Evolutionary conservation across 2,888 invertebrate species (phyloP).

Genomic region (Carabus problematicus): DNA sequence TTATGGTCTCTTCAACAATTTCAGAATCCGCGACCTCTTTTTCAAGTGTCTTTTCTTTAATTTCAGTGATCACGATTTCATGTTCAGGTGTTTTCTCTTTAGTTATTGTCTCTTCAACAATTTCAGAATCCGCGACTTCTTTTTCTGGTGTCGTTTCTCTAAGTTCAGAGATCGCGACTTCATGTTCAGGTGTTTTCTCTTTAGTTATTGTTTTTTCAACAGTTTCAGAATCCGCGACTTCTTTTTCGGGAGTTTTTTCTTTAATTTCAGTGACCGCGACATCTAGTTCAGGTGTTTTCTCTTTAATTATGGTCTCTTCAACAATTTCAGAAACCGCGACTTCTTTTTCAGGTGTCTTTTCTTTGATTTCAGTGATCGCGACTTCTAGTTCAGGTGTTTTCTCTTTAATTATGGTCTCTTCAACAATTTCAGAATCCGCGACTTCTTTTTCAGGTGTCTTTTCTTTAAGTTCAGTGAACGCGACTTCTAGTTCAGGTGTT

Average conservation of each 20-base stretch:
- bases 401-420: neutral
- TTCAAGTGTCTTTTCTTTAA: too few species aligned
- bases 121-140: too few species aligned
- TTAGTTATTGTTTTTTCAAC: too few species aligned
- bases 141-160: slow-evolving; percentile 11
- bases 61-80: too few species aligned
- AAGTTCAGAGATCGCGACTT: neutral
- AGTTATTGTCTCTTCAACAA: neutral
- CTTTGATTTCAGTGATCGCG: slow-evolving; percentile 12
- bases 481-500: neutral
- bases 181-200: too few species aligned
- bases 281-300: too few species aligned
- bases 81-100: too few species aligned
- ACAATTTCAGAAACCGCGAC: neutral
- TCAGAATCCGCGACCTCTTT: too few species aligned
- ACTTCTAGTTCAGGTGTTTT: neutral
- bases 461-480: slow-evolving; percentile 23
- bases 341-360: slow-evolving; percentile 1
- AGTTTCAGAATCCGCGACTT: neutral
- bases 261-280: too few species aligned
- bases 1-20: slow-evolving; percentile 2
- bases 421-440: neutral
- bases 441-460: slow-evolving; percentile 8
- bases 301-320: neutral
- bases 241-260: neutral